Evolutionary conservation across 2,797 vertebrate genomes (phyloP), one percentile per base, ranked within the genome.

Genomic region (Xiphorhynchus erythropygius): DNA sequence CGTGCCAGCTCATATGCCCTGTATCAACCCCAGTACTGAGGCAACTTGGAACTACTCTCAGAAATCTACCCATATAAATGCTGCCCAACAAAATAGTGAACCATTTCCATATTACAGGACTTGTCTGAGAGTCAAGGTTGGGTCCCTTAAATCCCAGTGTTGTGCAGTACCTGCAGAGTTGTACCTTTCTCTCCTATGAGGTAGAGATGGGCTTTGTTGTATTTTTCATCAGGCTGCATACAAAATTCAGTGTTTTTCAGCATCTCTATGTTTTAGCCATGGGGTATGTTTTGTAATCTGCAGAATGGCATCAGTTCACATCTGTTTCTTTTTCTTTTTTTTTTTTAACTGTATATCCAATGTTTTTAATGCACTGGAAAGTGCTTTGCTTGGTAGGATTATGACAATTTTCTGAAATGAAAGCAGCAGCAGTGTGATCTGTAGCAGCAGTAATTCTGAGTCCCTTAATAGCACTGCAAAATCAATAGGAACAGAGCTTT

Each of bases 401-500:
- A 75, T 65, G 42, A 4, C n/a, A 35, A 24, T 96, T 91, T 93
- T 85, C 86, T 84, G 67, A 50, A 70, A 82, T 56, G 67, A 93
- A 93, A 92, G 85, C 68, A 62, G 57, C 9, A 2, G 6, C 33
- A 42, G 30, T 56, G 6, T 27, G 49, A 62, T 90, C 62, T 81
- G 52, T 47, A 49, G 69, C 37, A 92, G n/a, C 67, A 90, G 71
- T 57, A 82, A 64, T 95, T 91, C 69, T 14, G 59, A 68, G 49
- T 59, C 46, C 28, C 30, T 86, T 83, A 80, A 78, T n/a, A 77
- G 53, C 44, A 8, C 49, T 93, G 84, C 78, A 92, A n/a, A 97
- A 93, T 96, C 84, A 59, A 27, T 73, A 89, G 81, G 70, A 95
- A 63, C 24, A 74, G 39, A 56, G 62, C 84, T 96, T 94, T 78